phyloP scores from a whole-genome alignment of 53 echinoderm and acorn worm species.

The Patiria pectinifera region DNA sequence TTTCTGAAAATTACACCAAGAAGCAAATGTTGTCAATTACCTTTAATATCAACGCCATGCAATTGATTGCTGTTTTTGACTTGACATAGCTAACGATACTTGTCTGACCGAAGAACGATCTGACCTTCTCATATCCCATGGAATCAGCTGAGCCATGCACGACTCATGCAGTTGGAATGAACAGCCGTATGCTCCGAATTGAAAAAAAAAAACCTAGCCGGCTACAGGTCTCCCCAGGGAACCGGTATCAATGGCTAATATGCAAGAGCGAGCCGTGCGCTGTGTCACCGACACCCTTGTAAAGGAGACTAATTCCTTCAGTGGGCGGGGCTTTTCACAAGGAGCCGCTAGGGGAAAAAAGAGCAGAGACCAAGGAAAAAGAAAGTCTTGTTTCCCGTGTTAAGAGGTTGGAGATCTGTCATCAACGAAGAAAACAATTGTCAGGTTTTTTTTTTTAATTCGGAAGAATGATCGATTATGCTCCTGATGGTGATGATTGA shows the following conservation, averaged over 20 bases:
- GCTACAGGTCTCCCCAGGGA: background rate
- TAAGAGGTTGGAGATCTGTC: background rate
- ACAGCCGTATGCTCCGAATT: background rate
- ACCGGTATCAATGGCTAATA: background rate
- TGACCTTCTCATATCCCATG: background rate
- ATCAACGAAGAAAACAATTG: background rate
- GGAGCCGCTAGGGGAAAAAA: background rate
- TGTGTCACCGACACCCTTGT: conserved; percentile 34
- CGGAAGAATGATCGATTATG: background rate
- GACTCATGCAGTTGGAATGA: background rate
- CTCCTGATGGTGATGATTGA: background rate
- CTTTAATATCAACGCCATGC: too few species aligned
- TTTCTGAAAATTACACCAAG: too few species aligned
- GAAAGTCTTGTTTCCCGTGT: background rate
- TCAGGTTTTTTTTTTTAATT: background rate
- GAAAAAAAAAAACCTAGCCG: background rate
- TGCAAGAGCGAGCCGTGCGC: background rate
- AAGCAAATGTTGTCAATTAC: too few species aligned
- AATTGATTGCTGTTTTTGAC: background rate
- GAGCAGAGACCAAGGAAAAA: background rate
- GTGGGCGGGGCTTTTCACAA: conserved; percentile 45
- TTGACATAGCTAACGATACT: background rate
- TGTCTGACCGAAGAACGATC: background rate
- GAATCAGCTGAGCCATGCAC: background rate
- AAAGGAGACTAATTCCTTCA: conserved; percentile 27